These are phyloP conservation scores for Camponotus floridanus DNA, from an alignment of 1,140 invertebrate species.

Conservation along the genomic window DNA sequence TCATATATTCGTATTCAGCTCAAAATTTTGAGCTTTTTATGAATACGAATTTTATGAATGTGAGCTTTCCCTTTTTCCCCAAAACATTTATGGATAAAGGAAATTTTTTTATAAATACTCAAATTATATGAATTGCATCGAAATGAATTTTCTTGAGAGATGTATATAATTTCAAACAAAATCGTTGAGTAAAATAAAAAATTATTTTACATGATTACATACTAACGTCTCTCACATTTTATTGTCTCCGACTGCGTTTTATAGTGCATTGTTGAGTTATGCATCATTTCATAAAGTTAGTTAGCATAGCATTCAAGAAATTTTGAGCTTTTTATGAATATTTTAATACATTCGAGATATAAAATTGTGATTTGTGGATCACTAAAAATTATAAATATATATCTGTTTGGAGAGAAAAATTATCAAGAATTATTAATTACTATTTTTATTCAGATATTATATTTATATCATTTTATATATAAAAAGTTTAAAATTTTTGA, in stretches of 20 bases:
- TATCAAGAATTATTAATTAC: not conserved
- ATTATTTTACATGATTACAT: not conserved
- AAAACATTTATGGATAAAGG: not conserved
- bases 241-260: conserved; percentile 36
- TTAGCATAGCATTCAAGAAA: conserved; percentile 46
- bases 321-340: not conserved
- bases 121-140: not conserved
- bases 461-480: too few relatives aligned
- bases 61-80: too few relatives aligned
- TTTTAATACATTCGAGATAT: too few relatives aligned
- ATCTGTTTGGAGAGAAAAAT: not conserved
- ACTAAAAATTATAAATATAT: not conserved
- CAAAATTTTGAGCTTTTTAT: too few relatives aligned
- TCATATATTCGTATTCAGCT: too few relatives aligned
- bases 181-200: not conserved
- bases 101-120: not conserved
- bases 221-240: conserved; percentile 26
- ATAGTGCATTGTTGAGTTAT: conserved; percentile 44
- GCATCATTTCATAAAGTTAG: conserved; percentile 60
- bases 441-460: not conserved
- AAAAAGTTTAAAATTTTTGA: too few relatives aligned
- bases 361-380: too few relatives aligned
- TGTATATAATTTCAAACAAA: not conserved
- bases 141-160: not conserved
- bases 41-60: too few relatives aligned